These are phyloP conservation scores for Hyposoter dolosus DNA, from an alignment of 2,888 invertebrate genomes.

Conservation along the genomic window DNA sequence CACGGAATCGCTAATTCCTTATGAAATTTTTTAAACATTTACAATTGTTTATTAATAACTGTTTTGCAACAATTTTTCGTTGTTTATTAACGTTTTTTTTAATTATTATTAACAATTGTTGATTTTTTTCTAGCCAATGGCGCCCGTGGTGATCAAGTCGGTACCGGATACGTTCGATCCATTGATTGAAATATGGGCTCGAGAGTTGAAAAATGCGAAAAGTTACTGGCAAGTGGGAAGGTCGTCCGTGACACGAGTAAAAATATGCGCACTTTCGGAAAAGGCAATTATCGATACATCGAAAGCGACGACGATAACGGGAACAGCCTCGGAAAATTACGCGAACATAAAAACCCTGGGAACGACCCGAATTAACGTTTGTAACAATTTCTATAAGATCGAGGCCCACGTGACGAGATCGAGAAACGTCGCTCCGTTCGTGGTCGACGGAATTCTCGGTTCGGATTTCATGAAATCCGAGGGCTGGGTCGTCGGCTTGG, in stretches of 20 bases:
- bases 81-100: too few relatives aligned
- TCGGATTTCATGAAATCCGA: neutral
- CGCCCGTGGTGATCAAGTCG: neutral
- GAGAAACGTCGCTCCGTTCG: slow-evolving; percentile 35
- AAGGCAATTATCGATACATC: neutral
- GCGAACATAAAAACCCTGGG: slow-evolving; percentile 23
- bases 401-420: slow-evolving; percentile 50
- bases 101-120: neutral
- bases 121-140: slow-evolving; percentile 10
- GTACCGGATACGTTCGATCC: slow-evolving; percentile 46
- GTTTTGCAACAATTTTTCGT: too few relatives aligned
- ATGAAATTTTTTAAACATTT: too few relatives aligned
- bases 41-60: too few relatives aligned
- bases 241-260: slow-evolving; percentile 43
- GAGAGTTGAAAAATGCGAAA: slow-evolving; percentile 20
- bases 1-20: too few relatives aligned
- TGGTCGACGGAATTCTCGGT: slow-evolving; percentile 49
- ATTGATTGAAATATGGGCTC: slow-evolving; percentile 27
- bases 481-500: neutral
- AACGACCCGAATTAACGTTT: neutral
- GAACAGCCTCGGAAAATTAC: slow-evolving; percentile 43
- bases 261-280: slow-evolving; percentile 5
- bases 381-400: neutral
- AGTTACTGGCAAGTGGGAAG: slow-evolving; percentile 57
- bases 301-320: slow-evolving; percentile 29